phyloP scores from a whole-genome alignment of 2,888 invertebrate genomes.

The Lithosia quadra region DNA sequence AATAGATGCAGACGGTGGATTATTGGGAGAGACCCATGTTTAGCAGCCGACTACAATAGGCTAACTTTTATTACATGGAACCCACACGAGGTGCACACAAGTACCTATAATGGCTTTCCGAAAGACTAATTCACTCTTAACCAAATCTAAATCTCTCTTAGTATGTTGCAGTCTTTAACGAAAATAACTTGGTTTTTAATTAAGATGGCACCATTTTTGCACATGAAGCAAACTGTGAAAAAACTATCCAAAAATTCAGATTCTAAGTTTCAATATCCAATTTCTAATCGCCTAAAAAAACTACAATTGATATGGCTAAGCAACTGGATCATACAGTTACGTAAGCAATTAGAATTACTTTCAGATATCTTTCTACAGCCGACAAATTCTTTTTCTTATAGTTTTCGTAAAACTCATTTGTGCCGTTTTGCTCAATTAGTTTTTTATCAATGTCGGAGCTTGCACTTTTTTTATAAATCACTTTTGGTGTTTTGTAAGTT shows the following conservation, averaged over 20 bases:
- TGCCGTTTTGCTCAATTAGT: conserved; percentile 52
- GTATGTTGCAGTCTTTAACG: too few species aligned
- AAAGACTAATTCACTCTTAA: too few species aligned
- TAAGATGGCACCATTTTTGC: too few species aligned
- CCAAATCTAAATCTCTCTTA: too few species aligned
- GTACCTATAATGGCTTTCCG: too few species aligned
- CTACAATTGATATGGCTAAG: conserved; percentile 29
- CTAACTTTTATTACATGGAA: neutral
- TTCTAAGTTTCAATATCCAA: neutral
- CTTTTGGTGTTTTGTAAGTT: conserved; percentile 35
- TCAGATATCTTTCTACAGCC: conserved; percentile 48
- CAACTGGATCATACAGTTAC: conserved; percentile 45
- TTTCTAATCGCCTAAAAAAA: neutral
- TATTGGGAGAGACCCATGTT: too few species aligned
- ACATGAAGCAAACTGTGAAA: too few species aligned
- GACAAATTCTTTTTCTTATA: conserved; percentile 33
- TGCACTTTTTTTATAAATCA: conserved; percentile 34
- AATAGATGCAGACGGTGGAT: too few species aligned
- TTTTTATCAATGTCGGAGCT: conserved; percentile 39
- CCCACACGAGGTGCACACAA: neutral
- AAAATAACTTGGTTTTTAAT: neutral
- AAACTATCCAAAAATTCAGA: neutral
- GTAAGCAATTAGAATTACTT: conserved; percentile 46
- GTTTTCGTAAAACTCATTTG: conserved; percentile 53
- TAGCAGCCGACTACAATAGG: too few species aligned